These are phyloP conservation scores for Dissostichus mawsoni DNA, from an alignment of 2,113 vertebrate species.

Conservation along the genomic window DNA sequence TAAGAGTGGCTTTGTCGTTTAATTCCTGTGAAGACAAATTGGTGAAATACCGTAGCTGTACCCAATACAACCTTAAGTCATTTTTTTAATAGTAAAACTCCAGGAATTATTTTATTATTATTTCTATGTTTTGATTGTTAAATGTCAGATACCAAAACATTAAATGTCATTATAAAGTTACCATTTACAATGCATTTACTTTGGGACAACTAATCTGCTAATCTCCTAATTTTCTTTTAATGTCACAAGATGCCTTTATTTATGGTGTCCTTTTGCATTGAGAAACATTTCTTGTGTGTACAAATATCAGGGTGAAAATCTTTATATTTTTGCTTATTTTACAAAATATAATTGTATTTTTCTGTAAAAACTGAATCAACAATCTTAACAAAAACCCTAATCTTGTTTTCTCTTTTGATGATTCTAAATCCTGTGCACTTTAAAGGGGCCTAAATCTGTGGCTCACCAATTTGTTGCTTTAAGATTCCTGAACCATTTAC, in stretches of 20 bases:
- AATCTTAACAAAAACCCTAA: not conserved
- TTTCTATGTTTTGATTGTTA: not conserved
- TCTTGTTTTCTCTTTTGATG: constrained; percentile 1
- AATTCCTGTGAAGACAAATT: not conserved
- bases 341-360: not conserved
- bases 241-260: not conserved
- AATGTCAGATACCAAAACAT: no score
- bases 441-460: not conserved
- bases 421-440: not conserved
- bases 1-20: not conserved
- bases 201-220: no score
- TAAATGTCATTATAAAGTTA: not conserved
- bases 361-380: not conserved
- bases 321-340: not conserved
- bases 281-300: not conserved
- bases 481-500: constrained; percentile 22
- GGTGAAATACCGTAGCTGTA: not conserved
- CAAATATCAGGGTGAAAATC: not conserved
- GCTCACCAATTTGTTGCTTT: constrained; percentile 8
- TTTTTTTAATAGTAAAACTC: not conserved
- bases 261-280: not conserved
- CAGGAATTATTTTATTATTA: not conserved
- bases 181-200: not conserved
- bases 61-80: not conserved
- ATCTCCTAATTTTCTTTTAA: not conserved